Base-by-base conservation (phyloP, 2,888 invertebrate species). In the Tridacna gigas region DNA sequence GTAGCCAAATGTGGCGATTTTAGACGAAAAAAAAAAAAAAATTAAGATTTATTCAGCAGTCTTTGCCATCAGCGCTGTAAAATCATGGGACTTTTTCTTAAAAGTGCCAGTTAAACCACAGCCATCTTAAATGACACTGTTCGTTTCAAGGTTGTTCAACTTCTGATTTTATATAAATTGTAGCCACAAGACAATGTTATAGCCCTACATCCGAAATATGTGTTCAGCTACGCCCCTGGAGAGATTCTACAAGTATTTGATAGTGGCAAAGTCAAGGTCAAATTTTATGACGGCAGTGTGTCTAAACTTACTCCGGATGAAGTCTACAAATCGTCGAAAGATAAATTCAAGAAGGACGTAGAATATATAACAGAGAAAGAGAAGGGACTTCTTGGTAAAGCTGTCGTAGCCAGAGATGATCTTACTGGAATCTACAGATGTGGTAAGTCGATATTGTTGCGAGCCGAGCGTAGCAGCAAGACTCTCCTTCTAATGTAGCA, bases 161-260 rank as follows among this genome's bases (percentile, higher is more conserved):
- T 37, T 37, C 7, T 37, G 2, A 22, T 63, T 63, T 13, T 63
- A 63, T 26, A 28, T 65, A 28, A 18, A 25, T 75, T 86, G 18
- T 74, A 86, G 86, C 84, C 84, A 2, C 61, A 76, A 18, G 84
- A 86, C 67, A 61, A 65, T 48, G 84, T 86, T 25, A 78, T 86
- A 25, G 86, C 74, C 13, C 77, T 86, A 45, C 86, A 86, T 60
- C 86, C 86, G 5, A 71, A 77, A 47, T 86, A 84, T 63, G 82
- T 80, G 47, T 84, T 77, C 73, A 86, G 86, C 63, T 86, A 84
- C 74, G 83, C 82, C 66, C 86, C 86, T 5, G 86, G 66, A 3
- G 73, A 66, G 22, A 80, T 84, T 37, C 65, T 74, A 2, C 71
- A 79, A 25, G 74, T 60, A 0, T 86, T 74, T 56, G 25, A 56